These are phyloP conservation scores for Prionailurus viverrinus DNA, from an alignment of 2,113 vertebrate genomes.

Conservation along the genomic window DNA sequence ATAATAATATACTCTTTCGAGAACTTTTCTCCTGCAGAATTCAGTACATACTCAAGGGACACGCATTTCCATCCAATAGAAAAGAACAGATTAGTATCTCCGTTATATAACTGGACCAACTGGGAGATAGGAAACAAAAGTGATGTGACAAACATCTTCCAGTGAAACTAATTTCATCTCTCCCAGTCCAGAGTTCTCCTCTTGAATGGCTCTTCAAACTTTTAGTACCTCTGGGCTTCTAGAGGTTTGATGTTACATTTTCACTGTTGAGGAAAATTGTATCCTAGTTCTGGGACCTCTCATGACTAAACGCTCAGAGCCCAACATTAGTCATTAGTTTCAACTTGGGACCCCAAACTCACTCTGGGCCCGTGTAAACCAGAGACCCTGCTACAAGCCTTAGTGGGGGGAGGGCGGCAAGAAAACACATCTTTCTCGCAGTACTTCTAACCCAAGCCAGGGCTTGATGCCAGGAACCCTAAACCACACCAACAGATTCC, in stretches of 20 bases:
- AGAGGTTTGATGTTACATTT: constrained; percentile 27
- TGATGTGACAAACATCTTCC: not conserved
- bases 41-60: not conserved
- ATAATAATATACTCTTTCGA: not conserved
- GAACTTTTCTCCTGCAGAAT: constrained; percentile 9
- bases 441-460: not conserved
- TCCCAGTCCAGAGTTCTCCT: not conserved
- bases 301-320: constrained; percentile 33
- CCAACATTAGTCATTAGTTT: constrained; percentile 59
- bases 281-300: constrained; percentile 36
- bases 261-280: not conserved
- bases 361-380: not conserved
- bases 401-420: not conserved
- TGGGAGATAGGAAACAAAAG: not conserved
- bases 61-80: not conserved
- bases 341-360: constrained; percentile 44
- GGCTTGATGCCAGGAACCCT: not conserved
- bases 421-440: not conserved
- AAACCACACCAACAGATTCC: not conserved
- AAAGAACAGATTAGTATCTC: not conserved
- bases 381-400: constrained; percentile 20
- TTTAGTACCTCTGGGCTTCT: not conserved
- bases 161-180: not conserved
- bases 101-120: not conserved
- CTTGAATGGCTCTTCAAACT: not conserved